Evolutionary conservation across 1,140 invertebrate species (phyloP), one percentile per base, ranked within the genome.

Genomic region (Lanistes nyassanus): DNA sequence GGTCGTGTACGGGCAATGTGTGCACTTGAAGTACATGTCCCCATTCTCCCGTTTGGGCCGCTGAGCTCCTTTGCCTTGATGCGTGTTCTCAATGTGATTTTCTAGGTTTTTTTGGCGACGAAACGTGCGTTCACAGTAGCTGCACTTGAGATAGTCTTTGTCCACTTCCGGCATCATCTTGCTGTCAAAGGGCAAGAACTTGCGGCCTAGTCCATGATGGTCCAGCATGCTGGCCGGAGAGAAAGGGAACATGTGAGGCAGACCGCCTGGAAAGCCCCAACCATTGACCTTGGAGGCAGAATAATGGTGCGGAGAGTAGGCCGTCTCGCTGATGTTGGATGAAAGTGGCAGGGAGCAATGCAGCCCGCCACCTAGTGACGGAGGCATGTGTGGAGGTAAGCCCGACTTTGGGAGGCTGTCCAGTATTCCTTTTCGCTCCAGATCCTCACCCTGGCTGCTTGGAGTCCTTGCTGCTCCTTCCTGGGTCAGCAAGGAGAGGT

Each of bases 21-120:
- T 85, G 70, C 87, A 88, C 68, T 88, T 88, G 76, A 88, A 88
- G 72, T 88, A 86, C 85, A 88, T 88, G 72, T 87, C 87, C 51
- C 70, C 79, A n/a, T 77, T 77, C 53, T 87, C 86, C 4, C 82
- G 76, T 16, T 81, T 75, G 60, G 86, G 85, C 62, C 83, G 78
- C 47, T 82, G 69, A 2, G 81, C 79, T 7, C 80, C 81, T 55
- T 85, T 86, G 19, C 86, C 86, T 66, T 87, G 86, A 74, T 87
- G 86, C 19, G 86, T 86, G 79, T 84, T 87, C 75, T 87, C 85
- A 55, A 87, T 83, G 74, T 87, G 86, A 75, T 87, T 87, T 67
- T 87, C 86, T 56, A 87, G 76, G 65, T 87, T 87, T 75, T 87
- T 87, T 75, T 87, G 86, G 16, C 86, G 79, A 51, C 86, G 79